These are phyloP conservation scores for Sialia sialis DNA, from an alignment of 2,113 vertebrate species.

Conservation along the genomic window DNA sequence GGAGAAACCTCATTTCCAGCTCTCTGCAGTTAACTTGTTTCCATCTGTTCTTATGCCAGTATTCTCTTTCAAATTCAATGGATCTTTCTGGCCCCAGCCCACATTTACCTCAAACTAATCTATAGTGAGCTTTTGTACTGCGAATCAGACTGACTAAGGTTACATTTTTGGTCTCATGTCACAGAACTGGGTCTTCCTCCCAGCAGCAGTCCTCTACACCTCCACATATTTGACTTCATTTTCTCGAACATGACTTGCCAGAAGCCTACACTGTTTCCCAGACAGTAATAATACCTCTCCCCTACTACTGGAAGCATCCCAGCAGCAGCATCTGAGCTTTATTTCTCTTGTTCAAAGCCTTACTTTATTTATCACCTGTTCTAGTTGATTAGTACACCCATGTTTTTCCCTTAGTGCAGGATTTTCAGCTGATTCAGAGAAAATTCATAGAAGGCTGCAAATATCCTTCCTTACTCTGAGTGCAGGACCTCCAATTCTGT, in stretches of 20 bases:
- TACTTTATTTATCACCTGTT: background rate
- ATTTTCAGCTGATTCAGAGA: background rate
- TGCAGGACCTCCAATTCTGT: background rate
- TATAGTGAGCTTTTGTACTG: background rate
- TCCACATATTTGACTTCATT: background rate
- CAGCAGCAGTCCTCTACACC: background rate
- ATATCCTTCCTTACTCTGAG: background rate
- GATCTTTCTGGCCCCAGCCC: background rate
- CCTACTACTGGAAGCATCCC: background rate
- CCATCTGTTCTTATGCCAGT: constrained; percentile 26
- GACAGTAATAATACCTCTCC: background rate
- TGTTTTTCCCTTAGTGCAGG: background rate
- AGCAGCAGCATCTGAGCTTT: background rate
- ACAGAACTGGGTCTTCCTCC: background rate
- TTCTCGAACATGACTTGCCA: background rate
- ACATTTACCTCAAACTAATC: background rate
- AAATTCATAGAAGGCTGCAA: background rate
- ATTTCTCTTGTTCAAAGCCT: background rate
- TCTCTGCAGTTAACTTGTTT: background rate
- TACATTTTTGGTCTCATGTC: background rate
- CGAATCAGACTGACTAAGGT: background rate
- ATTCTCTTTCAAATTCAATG: background rate
- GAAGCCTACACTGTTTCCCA: background rate
- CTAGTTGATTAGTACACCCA: background rate
- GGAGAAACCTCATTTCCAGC: constrained; percentile 14